A percentile compares a stretch with the other conserved stretches of the same genome.
Evolutionary conservation across 2,888 invertebrate genomes (phyloP).

Genomic region (Pherbina coryleti): DNA sequence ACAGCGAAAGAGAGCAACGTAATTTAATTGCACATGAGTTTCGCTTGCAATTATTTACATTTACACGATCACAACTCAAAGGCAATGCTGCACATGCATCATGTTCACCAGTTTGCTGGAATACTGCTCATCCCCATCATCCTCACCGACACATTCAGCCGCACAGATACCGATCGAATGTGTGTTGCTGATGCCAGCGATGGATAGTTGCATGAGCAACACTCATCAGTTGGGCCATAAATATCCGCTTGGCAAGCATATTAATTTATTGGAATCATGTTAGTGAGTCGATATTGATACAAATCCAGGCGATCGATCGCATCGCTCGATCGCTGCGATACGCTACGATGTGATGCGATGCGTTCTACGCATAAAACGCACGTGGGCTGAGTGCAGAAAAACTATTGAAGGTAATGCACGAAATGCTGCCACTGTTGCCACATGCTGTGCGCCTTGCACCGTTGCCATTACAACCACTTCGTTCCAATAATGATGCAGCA

Average conservation of each 20-base stretch:
- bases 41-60: constrained; percentile 67
- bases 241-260: constrained; percentile 55
- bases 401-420: neutral
- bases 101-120: constrained; percentile 48
- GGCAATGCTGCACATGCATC: constrained; percentile 65
- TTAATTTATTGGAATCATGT: constrained; percentile 70
- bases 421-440: constrained; percentile 33
- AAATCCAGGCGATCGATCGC: constrained; percentile 66
- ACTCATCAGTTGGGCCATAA: constrained; percentile 44
- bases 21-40: constrained; percentile 64
- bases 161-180: constrained; percentile 22
- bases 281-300: constrained; percentile 69
- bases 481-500: constrained; percentile 34
- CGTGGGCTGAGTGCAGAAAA: constrained; percentile 47
- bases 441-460: constrained; percentile 47
- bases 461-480: constrained; percentile 32
- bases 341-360: constrained; percentile 41
- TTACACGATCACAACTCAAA: constrained; percentile 68
- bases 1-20: constrained; percentile 43
- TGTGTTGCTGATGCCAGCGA: constrained; percentile 31
- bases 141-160: constrained; percentile 21
- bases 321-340: constrained; percentile 43
- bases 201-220: constrained; percentile 42
- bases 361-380: constrained; percentile 47
- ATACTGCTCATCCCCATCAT: constrained; percentile 41